A percentile compares a stretch with the other conserved stretches of the same genome.
Conservation (phyloP, 2,797 vertebrate species). For the Labeo calbasu region DNA sequence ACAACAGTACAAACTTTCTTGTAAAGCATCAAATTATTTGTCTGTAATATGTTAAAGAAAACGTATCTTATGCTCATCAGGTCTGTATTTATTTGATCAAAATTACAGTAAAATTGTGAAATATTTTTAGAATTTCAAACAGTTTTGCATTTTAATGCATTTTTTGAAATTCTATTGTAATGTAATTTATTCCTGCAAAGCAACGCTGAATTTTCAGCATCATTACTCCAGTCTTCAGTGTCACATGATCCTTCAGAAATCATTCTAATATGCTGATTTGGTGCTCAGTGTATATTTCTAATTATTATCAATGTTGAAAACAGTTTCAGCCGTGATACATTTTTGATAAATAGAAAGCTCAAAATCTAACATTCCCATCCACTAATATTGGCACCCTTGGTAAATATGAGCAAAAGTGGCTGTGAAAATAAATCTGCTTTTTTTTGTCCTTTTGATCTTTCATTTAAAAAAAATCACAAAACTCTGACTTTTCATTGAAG, state of each 20-base stretch:
- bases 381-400: too few species aligned
- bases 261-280: background rate
- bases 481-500: too few species aligned
- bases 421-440: too few species aligned
- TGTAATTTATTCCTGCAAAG: background rate
- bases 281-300: background rate
- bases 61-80: background rate
- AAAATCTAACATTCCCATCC: too few species aligned
- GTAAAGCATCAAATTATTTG: background rate
- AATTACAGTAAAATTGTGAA: background rate
- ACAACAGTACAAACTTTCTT: background rate
- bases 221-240: background rate
- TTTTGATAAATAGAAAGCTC: background rate
- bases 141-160: background rate
- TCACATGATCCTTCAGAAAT: background rate
- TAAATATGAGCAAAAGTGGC: too few species aligned
- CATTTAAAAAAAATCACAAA: too few species aligned
- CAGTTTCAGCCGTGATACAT: background rate
- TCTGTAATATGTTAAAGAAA: background rate
- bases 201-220: background rate
- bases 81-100: background rate
- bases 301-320: background rate
- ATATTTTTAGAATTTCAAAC: background rate
- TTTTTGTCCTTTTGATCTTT: too few species aligned
- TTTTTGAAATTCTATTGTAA: background rate